Conservation (phyloP, 2,113 vertebrate species). For the Oplegnathus fasciatus region DNA sequence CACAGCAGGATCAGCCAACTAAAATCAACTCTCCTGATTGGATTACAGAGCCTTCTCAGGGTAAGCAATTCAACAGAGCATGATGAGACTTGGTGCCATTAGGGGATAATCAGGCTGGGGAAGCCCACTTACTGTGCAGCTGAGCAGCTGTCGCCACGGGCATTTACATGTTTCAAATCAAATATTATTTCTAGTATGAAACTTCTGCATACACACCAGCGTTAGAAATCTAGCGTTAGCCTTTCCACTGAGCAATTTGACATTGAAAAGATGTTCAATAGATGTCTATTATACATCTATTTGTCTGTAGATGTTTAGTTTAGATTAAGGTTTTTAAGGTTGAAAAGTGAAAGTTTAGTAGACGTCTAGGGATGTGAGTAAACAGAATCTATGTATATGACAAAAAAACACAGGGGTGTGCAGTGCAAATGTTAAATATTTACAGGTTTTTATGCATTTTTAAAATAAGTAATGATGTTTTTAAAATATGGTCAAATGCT, state of each 20-base stretch:
- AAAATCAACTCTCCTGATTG: constrained; percentile 51
- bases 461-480: too few species aligned
- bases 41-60: constrained; percentile 42
- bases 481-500: too few species aligned
- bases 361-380: too few species aligned
- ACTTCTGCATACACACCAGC: neutral
- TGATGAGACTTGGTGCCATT: constrained; percentile 44
- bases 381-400: too few species aligned
- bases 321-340: too few species aligned
- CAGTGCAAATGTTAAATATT: too few species aligned
- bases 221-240: neutral
- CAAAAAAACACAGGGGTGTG: too few species aligned
- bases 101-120: constrained; percentile 49
- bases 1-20: constrained; percentile 13
- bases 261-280: too few species aligned
- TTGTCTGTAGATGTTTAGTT: too few species aligned
- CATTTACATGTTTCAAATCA: constrained; percentile 36
- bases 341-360: too few species aligned
- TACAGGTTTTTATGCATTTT: too few species aligned
- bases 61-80: constrained; percentile 50
- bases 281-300: too few species aligned
- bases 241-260: neutral
- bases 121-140: constrained; percentile 21
- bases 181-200: neutral
- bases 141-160: constrained; percentile 46